Evolutionary conservation across 2,888 invertebrate genomes (phyloP).

Genomic region (Heteromyza rotundicornis): DNA sequence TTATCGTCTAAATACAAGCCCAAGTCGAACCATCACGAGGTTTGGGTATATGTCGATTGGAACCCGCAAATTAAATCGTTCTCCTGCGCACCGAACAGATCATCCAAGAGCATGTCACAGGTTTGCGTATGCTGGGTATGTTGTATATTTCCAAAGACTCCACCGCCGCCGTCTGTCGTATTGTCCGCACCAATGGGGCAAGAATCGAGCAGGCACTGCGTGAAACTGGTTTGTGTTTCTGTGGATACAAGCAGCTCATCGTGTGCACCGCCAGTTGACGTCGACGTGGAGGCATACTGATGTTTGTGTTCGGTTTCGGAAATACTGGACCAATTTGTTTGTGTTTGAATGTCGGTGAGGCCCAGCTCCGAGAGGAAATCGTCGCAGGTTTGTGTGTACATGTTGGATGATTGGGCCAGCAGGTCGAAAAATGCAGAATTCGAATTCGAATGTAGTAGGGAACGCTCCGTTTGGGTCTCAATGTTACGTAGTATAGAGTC

Average conservation of each 20-base stretch:
- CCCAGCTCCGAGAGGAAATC: slow-evolving; percentile 66
- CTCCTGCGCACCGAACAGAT: slow-evolving; percentile 48
- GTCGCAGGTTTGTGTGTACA: slow-evolving; percentile 63
- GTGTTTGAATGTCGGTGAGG: slow-evolving; percentile 69
- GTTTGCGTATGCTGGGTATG: slow-evolving; percentile 59
- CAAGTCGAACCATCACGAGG: slow-evolving; percentile 54
- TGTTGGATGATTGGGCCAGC: slow-evolving; percentile 34
- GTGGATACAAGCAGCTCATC: slow-evolving; percentile 67
- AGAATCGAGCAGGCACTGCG: slow-evolving; percentile 47
- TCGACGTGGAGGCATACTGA: slow-evolving; percentile 22
- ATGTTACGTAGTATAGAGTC: slow-evolving; percentile 63
- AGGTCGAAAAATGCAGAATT: slow-evolving; percentile 32
- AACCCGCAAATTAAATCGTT: slow-evolving; percentile 51
- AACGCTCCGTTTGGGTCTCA: slow-evolving; percentile 68
- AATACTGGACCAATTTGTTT: slow-evolving; percentile 3
- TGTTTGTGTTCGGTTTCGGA: slow-evolving; percentile 17
- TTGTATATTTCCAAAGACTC: slow-evolving; percentile 32
- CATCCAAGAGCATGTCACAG: slow-evolving; percentile 54
- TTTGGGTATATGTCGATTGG: slow-evolving; percentile 59
- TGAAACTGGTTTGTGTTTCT: slow-evolving; percentile 67
- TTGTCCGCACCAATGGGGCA: slow-evolving; percentile 13
- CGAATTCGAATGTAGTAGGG: background rate
- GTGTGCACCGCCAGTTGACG: slow-evolving; percentile 44
- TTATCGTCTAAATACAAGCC: background rate
- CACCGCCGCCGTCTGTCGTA: slow-evolving; percentile 28